Percentiles rank a stretch among this genome's conserved stretches.
Conservation (phyloP, 1,140 invertebrate species). For the Sweltsa coloradensis region DNA sequence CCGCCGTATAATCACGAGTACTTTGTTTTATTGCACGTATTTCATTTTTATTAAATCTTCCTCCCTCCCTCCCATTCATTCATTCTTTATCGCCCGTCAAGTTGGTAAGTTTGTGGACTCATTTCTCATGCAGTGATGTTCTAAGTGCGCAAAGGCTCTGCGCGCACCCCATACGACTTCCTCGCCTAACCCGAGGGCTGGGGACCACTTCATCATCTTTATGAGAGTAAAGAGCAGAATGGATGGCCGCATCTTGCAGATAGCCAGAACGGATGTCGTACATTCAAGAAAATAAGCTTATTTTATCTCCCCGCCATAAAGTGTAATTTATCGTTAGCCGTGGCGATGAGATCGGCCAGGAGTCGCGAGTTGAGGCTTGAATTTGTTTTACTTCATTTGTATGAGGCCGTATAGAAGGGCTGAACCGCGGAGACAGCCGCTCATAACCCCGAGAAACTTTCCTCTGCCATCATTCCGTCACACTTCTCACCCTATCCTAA, state of each 20-base stretch:
- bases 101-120: too few species aligned
- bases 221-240: slow-evolving; percentile 21
- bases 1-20: too few species aligned
- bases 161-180: background rate
- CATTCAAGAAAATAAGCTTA: slow-evolving; percentile 28
- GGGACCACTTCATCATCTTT: slow-evolving; percentile 21
- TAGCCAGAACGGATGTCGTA: slow-evolving; percentile 28
- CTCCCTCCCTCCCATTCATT: too few species aligned
- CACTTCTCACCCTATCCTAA: too few species aligned
- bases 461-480: too few species aligned
- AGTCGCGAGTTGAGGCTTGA: slow-evolving; percentile 7
- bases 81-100: too few species aligned
- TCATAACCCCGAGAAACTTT: too few species aligned
- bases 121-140: too few species aligned
- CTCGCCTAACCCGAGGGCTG: background rate
- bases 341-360: slow-evolving; percentile 15
- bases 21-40: too few species aligned
- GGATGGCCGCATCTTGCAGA: slow-evolving; percentile 25
- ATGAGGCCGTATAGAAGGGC: slow-evolving; percentile 14
- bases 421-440: background rate
- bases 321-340: slow-evolving; percentile 23
- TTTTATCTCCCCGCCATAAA: slow-evolving; percentile 27
- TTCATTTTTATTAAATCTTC: too few species aligned
- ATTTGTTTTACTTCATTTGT: slow-evolving; percentile 25
- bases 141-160: too few species aligned